Evolutionary conservation across 2,797 vertebrate species (phyloP).

Genomic region (Mormyrus proboscirostris): DNA sequence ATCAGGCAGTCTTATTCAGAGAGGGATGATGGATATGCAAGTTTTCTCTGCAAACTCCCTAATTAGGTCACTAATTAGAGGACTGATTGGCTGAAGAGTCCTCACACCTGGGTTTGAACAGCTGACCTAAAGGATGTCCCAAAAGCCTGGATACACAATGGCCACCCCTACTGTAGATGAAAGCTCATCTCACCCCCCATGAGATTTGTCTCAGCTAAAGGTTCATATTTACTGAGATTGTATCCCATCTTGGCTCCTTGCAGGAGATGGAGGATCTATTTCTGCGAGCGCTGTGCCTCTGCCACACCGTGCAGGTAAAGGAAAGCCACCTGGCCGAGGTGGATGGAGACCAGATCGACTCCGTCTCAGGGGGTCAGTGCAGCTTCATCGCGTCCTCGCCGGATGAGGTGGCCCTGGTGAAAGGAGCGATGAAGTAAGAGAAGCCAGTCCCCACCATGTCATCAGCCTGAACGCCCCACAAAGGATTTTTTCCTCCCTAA

Average conservation of each 20-base stretch:
- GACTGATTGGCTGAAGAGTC: neutral
- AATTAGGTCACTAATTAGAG: neutral
- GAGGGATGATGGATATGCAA: neutral
- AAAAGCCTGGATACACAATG: neutral
- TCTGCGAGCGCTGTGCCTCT: constrained; percentile 90
- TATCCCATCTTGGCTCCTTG: neutral
- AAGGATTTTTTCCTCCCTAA: neutral
- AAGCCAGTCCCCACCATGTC: neutral
- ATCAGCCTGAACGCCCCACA: too few relatives aligned
- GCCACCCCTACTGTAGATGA: neutral
- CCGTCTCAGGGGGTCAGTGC: neutral
- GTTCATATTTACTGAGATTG: neutral
- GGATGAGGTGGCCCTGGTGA: constrained; percentile 79
- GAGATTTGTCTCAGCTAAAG: neutral
- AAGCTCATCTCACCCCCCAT: neutral
- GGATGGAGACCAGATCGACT: neutral
- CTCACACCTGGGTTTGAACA: neutral
- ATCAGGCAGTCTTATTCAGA: neutral
- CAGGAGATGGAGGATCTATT: constrained; percentile 89
- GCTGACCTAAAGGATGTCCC: neutral
- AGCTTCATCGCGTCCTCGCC: constrained; percentile 22
- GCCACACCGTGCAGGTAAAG: constrained; percentile 93
- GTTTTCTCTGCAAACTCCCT: neutral
- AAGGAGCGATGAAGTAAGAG: constrained; percentile 86
- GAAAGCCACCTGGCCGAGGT: constrained; percentile 54